Evolutionary conservation across 2,113 vertebrate genomes (phyloP).

Genomic region (Hassar affinis): DNA sequence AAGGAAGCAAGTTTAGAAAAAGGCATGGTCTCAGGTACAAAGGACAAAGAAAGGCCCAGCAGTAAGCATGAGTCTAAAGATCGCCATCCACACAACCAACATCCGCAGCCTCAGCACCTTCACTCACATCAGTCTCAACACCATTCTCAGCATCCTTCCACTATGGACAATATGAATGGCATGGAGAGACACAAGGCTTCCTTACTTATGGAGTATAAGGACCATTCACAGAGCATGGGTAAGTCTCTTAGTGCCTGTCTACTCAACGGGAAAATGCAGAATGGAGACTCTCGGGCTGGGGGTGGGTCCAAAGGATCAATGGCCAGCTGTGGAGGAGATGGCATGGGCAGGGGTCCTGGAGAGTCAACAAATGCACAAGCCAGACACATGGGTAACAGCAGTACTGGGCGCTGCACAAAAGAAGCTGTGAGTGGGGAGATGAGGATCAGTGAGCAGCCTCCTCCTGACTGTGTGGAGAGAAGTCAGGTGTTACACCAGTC

Average conservation of each 20-base stretch:
- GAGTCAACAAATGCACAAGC: slow-evolving; percentile 69
- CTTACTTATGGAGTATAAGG: slow-evolving; percentile 82
- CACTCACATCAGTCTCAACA: slow-evolving; percentile 67
- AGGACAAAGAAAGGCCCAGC: slow-evolving; percentile 82
- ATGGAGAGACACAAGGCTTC: slow-evolving; percentile 83
- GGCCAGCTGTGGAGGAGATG: slow-evolving; percentile 81
- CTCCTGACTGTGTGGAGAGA: slow-evolving; percentile 86
- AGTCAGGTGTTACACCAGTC: slow-evolving; percentile 87
- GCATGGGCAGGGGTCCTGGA: slow-evolving; percentile 67
- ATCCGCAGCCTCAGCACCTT: slow-evolving; percentile 77
- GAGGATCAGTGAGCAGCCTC: slow-evolving; percentile 83
- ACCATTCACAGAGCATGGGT: slow-evolving; percentile 70
- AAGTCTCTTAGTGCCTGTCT: slow-evolving; percentile 88
- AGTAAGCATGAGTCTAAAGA: slow-evolving; percentile 81
- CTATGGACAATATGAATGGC: slow-evolving; percentile 75
- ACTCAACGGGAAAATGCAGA: slow-evolving; percentile 86
- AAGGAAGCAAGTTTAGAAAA: slow-evolving; percentile 79
- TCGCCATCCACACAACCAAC: slow-evolving; percentile 79
- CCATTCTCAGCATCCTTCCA: slow-evolving; percentile 66
- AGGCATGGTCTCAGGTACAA: slow-evolving; percentile 75
- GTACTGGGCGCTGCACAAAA: slow-evolving; percentile 78
- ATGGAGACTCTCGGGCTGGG: slow-evolving; percentile 72
- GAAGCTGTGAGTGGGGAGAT: slow-evolving; percentile 70
- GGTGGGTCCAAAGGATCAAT: slow-evolving; percentile 71
- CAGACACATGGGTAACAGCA: slow-evolving; percentile 62